Evolutionary conservation across 2,888 invertebrate species (phyloP).

Genomic region (Ophion ventricosus): DNA sequence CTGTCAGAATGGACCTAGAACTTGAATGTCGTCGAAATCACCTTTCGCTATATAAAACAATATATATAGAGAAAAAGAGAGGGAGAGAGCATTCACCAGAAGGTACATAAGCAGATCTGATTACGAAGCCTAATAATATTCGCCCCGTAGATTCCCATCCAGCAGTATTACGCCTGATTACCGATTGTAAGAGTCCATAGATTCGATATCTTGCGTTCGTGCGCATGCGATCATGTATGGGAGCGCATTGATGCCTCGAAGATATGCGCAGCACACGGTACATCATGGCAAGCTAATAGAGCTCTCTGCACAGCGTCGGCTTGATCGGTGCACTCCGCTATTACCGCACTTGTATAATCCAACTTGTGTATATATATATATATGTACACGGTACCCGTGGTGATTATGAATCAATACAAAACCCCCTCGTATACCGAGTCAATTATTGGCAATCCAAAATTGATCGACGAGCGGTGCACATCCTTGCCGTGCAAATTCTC

Average conservation of each 20-base stretch:
- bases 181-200: constrained; percentile 60
- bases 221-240: constrained; percentile 8
- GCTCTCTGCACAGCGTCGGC: not conserved
- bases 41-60: no score
- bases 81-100: not conserved
- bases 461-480: constrained; percentile 16
- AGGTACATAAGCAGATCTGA: constrained; percentile 46
- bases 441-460: constrained; percentile 47
- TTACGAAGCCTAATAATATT: constrained; percentile 60
- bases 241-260: not conserved
- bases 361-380: not conserved
- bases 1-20: no score
- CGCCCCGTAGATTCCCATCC: constrained; percentile 49
- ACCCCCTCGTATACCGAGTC: constrained; percentile 11
- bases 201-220: constrained; percentile 31
- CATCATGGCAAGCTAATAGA: constrained; percentile 15
- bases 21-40: no score
- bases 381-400: constrained; percentile 1
- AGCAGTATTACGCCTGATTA: constrained; percentile 54
- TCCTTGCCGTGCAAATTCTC: constrained; percentile 18
- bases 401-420: constrained; percentile 62
- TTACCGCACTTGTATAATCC: constrained; percentile 42
- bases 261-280: constrained; percentile 18
- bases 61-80: not conserved
- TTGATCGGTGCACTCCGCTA: constrained; percentile 9